Percentiles rank a stretch among this genome's conserved stretches.
phyloP scores from a whole-genome alignment of 2,797 vertebrate species.

The Enteromius argenteus region DNA sequence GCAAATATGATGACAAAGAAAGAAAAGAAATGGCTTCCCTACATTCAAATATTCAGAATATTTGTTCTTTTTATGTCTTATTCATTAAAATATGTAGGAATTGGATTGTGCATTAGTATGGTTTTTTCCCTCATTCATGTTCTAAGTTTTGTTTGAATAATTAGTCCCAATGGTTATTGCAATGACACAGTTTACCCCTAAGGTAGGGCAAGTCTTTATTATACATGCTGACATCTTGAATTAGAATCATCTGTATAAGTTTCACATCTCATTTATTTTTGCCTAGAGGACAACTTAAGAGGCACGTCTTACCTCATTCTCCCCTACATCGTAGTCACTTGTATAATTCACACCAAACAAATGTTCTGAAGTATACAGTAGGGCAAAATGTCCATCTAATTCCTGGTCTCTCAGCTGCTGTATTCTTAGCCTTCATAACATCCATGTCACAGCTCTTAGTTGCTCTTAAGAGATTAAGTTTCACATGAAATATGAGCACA shows the following conservation, averaged over 20 bases:
- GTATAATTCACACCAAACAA: constrained; percentile 50
- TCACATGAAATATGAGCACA: not conserved
- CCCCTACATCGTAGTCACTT: constrained; percentile 46
- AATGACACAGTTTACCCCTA: not conserved
- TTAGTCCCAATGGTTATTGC: not conserved
- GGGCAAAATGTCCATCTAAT: not conserved
- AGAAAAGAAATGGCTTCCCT: not conserved
- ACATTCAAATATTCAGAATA: not conserved
- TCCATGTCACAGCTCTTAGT: not conserved
- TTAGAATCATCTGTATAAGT: not conserved
- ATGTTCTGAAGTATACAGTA: constrained; percentile 32
- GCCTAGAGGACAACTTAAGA: not conserved
- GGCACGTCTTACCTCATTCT: not conserved
- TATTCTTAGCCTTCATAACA: not conserved
- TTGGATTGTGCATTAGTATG: not conserved
- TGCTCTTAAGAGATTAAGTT: not conserved
- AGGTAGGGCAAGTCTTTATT: not conserved
- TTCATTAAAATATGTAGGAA: not conserved
- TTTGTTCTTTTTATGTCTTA: not conserved
- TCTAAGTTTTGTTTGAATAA: not conserved
- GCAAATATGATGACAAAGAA: not conserved
- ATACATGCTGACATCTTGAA: constrained; percentile 3
- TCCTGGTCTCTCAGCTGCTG: constrained; percentile 1
- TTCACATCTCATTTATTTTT: not conserved
- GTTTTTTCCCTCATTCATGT: not conserved